phyloP scores from a whole-genome alignment of 2,888 invertebrate genomes.

The Pycnomerus fuliginosus region DNA sequence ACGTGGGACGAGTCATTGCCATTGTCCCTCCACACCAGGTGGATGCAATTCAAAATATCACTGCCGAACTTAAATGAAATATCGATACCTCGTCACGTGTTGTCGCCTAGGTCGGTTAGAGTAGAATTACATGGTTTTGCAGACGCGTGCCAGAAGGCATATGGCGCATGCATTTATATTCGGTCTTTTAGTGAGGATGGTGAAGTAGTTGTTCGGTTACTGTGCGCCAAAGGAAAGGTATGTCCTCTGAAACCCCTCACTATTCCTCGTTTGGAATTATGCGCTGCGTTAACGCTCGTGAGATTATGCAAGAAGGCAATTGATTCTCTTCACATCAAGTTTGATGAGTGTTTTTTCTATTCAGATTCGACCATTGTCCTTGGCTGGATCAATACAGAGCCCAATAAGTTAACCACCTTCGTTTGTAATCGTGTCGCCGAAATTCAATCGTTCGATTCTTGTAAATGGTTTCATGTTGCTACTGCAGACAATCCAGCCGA shows the following conservation, averaged over 20 bases:
- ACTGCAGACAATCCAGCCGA: constrained; percentile 19
- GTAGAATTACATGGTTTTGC: constrained; percentile 25
- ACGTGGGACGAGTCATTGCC: constrained; percentile 25
- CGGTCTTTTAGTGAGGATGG: constrained; percentile 5
- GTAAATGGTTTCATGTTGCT: constrained; percentile 13
- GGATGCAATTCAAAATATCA: constrained; percentile 8
- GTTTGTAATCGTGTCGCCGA: constrained; percentile 20
- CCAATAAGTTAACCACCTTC: constrained; percentile 20
- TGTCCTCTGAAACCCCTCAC: constrained; percentile 23
- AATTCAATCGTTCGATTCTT: constrained; percentile 12
- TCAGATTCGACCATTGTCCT: constrained; percentile 20
- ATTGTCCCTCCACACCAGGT: constrained; percentile 2
- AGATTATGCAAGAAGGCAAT: constrained; percentile 6
- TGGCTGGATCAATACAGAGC: constrained; percentile 5
- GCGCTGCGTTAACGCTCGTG: constrained; percentile 7
- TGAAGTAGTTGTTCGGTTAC: not conserved
- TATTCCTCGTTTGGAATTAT: constrained; percentile 22
- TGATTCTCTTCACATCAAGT: constrained; percentile 7
- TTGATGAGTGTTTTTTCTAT: constrained; percentile 8
- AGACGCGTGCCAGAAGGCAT: constrained; percentile 20
- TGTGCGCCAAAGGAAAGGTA: constrained; percentile 22
- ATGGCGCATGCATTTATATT: constrained; percentile 22
- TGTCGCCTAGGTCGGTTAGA: not conserved
- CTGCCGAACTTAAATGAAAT: constrained; percentile 8
- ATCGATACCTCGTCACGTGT: constrained; percentile 15